phyloP scores from a whole-genome alignment of 2,113 vertebrate genomes.

The Nycticebus coucang region DNA sequence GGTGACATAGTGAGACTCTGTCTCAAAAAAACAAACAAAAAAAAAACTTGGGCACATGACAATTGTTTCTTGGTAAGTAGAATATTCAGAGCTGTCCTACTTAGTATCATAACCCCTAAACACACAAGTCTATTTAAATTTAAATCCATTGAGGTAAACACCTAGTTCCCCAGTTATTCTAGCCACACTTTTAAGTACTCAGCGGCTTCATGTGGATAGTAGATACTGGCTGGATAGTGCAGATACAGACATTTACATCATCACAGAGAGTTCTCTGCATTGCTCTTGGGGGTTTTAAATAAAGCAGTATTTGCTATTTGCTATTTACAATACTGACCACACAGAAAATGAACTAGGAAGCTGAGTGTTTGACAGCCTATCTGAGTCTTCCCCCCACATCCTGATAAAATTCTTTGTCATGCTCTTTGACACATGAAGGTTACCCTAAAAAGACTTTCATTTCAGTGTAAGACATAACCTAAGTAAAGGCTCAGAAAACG shows the following conservation, averaged over 20 bases:
- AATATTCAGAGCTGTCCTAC: neutral
- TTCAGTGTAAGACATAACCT: neutral
- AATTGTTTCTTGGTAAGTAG: conserved; percentile 28
- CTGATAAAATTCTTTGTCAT: conserved; percentile 65
- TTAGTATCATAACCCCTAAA: neutral
- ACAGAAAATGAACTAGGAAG: neutral
- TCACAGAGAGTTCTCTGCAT: neutral
- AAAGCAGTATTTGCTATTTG: conserved; percentile 5
- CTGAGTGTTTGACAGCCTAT: neutral
- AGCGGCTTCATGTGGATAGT: neutral
- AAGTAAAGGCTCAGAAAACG: neutral
- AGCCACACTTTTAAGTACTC: neutral
- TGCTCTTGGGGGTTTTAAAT: neutral
- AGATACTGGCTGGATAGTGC: neutral
- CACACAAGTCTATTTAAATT: neutral
- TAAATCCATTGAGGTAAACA: conserved; percentile 4
- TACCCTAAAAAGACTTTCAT: conserved; percentile 73
- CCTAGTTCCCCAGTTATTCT: neutral
- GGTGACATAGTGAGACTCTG: too few species aligned
- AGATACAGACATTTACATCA: neutral
- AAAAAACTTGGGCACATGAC: neutral
- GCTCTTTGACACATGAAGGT: conserved; percentile 51
- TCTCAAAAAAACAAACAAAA: too few species aligned
- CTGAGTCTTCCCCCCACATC: neutral
- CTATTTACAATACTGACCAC: conserved; percentile 30